Conservation (phyloP, 2,797 vertebrate species). For the Pantherophis vulpinus region DNA sequence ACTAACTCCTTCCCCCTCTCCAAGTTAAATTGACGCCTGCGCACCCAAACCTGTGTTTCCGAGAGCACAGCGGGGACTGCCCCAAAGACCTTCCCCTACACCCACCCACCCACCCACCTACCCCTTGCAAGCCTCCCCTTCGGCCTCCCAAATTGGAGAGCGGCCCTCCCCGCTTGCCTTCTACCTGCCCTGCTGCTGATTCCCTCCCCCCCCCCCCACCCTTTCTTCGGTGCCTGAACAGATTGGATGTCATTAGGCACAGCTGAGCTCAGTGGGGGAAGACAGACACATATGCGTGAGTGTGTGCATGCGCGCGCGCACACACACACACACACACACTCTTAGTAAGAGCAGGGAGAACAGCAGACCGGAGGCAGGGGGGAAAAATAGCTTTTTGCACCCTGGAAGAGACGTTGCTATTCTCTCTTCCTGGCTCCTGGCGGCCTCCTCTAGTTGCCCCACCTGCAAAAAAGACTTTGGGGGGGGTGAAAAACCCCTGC, state of each 20-base stretch:
- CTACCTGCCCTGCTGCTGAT: not conserved
- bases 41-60: not conserved
- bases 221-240: not conserved
- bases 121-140: not conserved
- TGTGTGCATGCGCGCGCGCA: too few relatives aligned
- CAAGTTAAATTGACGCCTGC: not conserved
- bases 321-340: not conserved
- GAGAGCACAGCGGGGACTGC: too few relatives aligned
- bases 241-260: slow-evolving; percentile 13
- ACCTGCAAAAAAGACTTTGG: not conserved
- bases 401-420: not conserved
- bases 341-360: not conserved
- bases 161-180: not conserved
- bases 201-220: not conserved
- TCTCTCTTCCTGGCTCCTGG: too few relatives aligned
- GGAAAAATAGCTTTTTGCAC: too few relatives aligned
- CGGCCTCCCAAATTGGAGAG: not conserved
- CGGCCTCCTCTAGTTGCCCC: not conserved
- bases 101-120: not conserved
- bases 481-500: not conserved
- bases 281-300: not conserved
- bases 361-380: not conserved
- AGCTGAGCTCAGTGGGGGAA: not conserved
- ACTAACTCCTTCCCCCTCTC: not conserved
- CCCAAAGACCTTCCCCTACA: not conserved